phyloP scores from a whole-genome alignment of 2,113 vertebrate species.

The Lanius collurio region DNA sequence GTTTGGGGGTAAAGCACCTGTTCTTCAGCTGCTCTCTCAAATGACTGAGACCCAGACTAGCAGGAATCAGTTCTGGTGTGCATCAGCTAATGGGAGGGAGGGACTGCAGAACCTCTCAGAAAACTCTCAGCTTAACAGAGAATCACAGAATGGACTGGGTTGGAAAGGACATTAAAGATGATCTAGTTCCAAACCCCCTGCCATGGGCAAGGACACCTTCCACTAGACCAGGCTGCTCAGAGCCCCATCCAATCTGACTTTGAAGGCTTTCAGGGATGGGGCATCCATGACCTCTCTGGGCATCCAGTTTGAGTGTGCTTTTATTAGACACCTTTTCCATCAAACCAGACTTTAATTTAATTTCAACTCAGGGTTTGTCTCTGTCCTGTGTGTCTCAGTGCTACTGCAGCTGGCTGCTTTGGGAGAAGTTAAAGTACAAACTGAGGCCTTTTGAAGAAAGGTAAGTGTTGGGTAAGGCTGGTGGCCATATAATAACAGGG shows the following conservation, averaged over 20 bases:
- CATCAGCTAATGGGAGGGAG: background rate
- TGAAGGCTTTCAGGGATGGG: background rate
- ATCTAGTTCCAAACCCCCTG: background rate
- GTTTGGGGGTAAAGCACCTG: background rate
- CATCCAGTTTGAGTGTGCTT: background rate
- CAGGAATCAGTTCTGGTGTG: background rate
- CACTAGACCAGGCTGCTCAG: background rate
- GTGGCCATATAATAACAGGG: background rate
- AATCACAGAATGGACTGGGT: background rate
- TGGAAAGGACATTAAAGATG: background rate
- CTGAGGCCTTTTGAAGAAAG: background rate
- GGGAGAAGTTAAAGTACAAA: background rate
- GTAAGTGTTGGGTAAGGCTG: background rate
- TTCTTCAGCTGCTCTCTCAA: background rate
- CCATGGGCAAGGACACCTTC: background rate
- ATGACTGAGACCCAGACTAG: background rate
- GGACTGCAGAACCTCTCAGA: background rate
- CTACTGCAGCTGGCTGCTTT: background rate
- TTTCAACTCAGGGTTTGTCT: background rate
- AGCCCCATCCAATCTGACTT: background rate
- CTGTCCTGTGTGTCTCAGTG: background rate
- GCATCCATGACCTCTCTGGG: background rate
- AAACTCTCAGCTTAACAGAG: background rate
- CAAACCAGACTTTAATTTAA: background rate
- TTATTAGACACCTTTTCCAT: background rate